Conservation (phyloP, 1,140 invertebrate genomes). For the Latrodectus geometricus region DNA sequence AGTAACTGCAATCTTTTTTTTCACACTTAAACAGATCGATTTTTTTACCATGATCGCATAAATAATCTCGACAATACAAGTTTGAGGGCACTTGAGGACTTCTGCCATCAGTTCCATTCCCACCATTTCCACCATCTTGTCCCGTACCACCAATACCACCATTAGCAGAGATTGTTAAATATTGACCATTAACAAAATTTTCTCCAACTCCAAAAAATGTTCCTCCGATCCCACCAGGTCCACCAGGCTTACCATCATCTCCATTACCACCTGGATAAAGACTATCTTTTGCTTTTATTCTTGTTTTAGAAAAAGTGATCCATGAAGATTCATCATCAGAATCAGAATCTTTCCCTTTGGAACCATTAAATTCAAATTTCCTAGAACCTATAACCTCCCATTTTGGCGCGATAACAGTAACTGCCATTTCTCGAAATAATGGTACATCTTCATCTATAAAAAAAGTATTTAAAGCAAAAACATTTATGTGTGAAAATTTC, state of each 20-base stretch:
- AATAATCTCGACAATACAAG: too few species aligned
- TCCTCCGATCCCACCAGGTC: neutral
- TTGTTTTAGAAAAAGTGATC: neutral
- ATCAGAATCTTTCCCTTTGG: neutral
- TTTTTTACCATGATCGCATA: neutral
- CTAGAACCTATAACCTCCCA: neutral
- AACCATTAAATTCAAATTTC: neutral
- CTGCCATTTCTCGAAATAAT: too few species aligned
- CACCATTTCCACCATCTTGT: neutral
- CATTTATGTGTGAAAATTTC: too few species aligned
- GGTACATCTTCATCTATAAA: too few species aligned
- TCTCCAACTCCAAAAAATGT: slow-evolving; percentile 15
- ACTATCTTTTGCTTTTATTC: neutral
- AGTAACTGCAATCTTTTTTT: too few species aligned
- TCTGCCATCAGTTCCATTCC: neutral
- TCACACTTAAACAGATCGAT: neutral
- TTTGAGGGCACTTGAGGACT: neutral
- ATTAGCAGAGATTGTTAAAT: neutral
- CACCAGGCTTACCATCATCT: neutral
- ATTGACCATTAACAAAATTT: neutral
- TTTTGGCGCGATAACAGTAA: neutral
- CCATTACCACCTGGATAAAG: neutral
- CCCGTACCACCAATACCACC: slow-evolving; percentile 9
- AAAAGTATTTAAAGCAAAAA: too few species aligned
- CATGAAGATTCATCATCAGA: neutral